Conservation (phyloP, 2,888 invertebrate genomes). For the Elysia crispata region DNA sequence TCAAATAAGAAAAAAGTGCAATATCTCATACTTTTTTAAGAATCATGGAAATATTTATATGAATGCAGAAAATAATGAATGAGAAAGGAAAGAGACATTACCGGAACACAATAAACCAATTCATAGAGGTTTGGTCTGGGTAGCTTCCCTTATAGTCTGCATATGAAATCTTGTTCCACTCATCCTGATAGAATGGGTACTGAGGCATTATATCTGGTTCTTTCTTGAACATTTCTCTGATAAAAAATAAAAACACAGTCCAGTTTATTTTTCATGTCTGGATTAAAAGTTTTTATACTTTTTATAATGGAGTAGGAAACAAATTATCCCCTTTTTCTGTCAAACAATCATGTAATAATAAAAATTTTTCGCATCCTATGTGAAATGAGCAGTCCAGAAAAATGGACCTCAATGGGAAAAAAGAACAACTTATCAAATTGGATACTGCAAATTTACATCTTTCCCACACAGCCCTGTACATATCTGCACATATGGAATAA, state of each 20-base stretch:
- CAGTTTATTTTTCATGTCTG: too few species aligned
- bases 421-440: too few species aligned
- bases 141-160: slow-evolving; percentile 75
- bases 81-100: slow-evolving; percentile 49
- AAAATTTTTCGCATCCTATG: too few species aligned
- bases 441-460: too few species aligned
- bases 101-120: slow-evolving; percentile 78
- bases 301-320: too few species aligned
- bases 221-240: slow-evolving; percentile 73
- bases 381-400: too few species aligned
- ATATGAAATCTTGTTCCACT: slow-evolving; percentile 77
- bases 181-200: slow-evolving; percentile 76
- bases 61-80: background rate
- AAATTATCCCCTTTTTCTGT: too few species aligned
- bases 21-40: background rate
- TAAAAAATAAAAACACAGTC: background rate
- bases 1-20: background rate
- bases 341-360: too few species aligned
- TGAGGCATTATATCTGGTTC: slow-evolving; percentile 74
- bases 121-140: slow-evolving; percentile 74
- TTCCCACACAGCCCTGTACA: too few species aligned
- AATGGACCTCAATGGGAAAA: too few species aligned
- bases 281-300: too few species aligned
- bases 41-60: background rate
- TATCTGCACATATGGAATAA: too few species aligned